These are phyloP conservation scores for Ametastegia equiseti DNA, from an alignment of 2,888 invertebrate species.

Conservation along the genomic window DNA sequence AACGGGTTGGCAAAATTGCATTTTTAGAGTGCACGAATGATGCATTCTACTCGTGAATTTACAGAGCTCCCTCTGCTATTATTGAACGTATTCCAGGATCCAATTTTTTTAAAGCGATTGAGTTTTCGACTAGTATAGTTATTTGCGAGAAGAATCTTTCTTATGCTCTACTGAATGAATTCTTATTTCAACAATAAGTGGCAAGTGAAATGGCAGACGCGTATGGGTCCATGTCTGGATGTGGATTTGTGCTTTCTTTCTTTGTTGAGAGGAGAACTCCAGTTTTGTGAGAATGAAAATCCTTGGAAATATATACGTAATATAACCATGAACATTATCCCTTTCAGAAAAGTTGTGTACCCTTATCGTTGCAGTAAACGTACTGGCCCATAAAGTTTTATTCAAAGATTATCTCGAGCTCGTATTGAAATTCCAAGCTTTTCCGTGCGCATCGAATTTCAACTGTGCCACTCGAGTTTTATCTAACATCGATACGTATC, in stretches of 20 bases:
- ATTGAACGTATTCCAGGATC: neutral
- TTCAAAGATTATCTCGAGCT: slow-evolving; percentile 10
- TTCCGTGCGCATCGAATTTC: neutral
- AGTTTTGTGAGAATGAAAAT: neutral
- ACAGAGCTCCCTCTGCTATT: neutral
- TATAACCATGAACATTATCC: neutral
- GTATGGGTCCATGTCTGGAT: neutral
- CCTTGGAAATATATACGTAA: neutral
- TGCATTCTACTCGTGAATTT: neutral
- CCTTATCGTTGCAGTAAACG: neutral
- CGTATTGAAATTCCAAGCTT: slow-evolving; percentile 10
- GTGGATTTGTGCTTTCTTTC: neutral
- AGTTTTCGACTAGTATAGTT: neutral
- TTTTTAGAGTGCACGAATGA: neutral
- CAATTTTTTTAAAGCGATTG: slow-evolving; percentile 2
- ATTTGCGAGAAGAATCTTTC: neutral
- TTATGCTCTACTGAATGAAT: slow-evolving; percentile 7
- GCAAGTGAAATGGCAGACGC: neutral
- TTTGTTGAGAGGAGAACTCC: neutral
- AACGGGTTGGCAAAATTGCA: neutral
- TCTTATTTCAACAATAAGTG: neutral
- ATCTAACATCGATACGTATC: slow-evolving; percentile 13
- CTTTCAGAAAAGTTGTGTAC: neutral
- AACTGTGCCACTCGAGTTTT: slow-evolving; percentile 5
- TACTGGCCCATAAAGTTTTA: neutral